These are phyloP conservation scores for Andrena minutula DNA, from an alignment of 2,888 invertebrate species.

Conservation along the genomic window DNA sequence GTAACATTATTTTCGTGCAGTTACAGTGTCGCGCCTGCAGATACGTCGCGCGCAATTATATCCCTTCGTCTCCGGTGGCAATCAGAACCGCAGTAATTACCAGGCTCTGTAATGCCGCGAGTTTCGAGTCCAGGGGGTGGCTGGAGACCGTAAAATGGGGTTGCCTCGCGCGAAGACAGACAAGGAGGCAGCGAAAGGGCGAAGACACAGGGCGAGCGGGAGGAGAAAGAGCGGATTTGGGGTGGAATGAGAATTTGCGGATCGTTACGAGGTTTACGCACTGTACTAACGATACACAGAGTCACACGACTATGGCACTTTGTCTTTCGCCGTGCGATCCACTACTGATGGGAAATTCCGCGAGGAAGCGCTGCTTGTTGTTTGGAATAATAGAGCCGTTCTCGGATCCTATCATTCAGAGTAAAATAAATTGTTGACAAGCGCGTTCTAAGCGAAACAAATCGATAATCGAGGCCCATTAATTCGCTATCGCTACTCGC, in stretches of 20 bases:
- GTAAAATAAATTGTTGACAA: too few species aligned
- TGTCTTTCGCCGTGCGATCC: not conserved
- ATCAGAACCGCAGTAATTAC: conserved; percentile 72
- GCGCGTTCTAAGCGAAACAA: too few species aligned
- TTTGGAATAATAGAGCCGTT: too few species aligned
- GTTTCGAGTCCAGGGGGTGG: conserved; percentile 32
- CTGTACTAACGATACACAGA: not conserved
- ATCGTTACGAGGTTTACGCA: not conserved
- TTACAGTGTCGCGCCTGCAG: conserved; percentile 1
- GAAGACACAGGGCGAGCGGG: conserved; percentile 2
- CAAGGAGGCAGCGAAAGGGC: conserved; percentile 18
- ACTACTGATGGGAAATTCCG: not conserved
- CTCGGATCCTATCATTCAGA: too few species aligned
- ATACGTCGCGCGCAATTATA: conserved; percentile 58
- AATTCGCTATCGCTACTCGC: too few species aligned
- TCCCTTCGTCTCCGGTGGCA: conserved; percentile 53
- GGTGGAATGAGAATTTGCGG: conserved; percentile 9
- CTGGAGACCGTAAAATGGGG: conserved; percentile 55
- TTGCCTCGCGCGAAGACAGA: conserved; percentile 35
- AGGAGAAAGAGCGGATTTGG: conserved; percentile 8
- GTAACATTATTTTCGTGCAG: conserved; percentile 36
- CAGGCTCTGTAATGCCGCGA: conserved; percentile 60
- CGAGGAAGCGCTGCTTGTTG: too few species aligned
- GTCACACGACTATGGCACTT: not conserved
- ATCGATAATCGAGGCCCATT: too few species aligned